Conservation (phyloP, 2,113 vertebrate species). For the Pseudorectes ferrugineus region DNA sequence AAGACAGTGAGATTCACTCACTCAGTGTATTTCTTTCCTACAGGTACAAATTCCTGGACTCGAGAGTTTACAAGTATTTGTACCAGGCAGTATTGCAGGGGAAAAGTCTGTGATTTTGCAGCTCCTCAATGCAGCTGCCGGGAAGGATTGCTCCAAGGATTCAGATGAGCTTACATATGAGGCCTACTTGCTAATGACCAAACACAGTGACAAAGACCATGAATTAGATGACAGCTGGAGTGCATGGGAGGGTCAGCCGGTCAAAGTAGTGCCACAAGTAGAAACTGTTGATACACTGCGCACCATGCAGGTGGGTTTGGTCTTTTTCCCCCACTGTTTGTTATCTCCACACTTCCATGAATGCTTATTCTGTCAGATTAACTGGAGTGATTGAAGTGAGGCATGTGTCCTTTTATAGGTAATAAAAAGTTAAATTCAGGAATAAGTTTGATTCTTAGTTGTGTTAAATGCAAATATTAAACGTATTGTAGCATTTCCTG, state of each 20-base stretch:
- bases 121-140: constrained; percentile 89
- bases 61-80: constrained; percentile 90
- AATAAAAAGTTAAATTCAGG: not conserved
- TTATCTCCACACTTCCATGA: not conserved
- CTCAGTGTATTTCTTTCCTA: not conserved
- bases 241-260: constrained; percentile 77
- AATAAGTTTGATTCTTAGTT: not conserved
- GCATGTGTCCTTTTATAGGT: not conserved
- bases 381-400: not conserved
- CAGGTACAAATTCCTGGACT: constrained; percentile 85
- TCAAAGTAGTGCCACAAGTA: constrained; percentile 90
- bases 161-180: constrained; percentile 84
- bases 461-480: not conserved
- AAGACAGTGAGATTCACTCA: not conserved
- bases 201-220: constrained; percentile 73
- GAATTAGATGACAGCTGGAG: constrained; percentile 74
- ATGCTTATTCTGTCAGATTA: not conserved
- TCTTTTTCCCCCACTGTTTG: not conserved
- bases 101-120: constrained; percentile 86
- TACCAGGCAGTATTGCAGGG: constrained; percentile 76
- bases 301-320: constrained; percentile 83
- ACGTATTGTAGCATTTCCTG: not conserved
- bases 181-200: constrained; percentile 89
- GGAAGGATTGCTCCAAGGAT: constrained; percentile 95
- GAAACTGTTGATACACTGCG: constrained; percentile 90